Base-by-base conservation (phyloP, 2,888 invertebrate genomes). In the Drosophila bunnanda region DNA sequence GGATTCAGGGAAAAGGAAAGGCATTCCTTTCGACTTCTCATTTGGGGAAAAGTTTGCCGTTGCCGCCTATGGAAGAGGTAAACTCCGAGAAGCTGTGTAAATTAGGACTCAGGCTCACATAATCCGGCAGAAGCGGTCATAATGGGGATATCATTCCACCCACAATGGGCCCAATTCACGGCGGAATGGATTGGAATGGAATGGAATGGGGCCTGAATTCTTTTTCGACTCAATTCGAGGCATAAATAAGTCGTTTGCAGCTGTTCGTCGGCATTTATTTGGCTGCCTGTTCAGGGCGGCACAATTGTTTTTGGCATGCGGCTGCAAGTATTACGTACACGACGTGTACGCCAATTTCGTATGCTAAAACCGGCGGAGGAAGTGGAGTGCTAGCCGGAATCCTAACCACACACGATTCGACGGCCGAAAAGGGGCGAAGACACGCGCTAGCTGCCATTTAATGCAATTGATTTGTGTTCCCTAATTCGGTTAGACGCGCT, bases 231-330 rank as follows among this genome's bases (percentile, higher is more conserved):
- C 53, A 50, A 57, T 83, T 70, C 71, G 79, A 39, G 79, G 79
- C 81, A 80, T 83, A 81, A 89, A 83, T 83, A 77, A 83, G 87
- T 83, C 87, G 75, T 88, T 80, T 73, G 79, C 79, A 81, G 84
- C 89, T 86, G 87, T 77, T 78, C 75, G 62, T 62, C 64, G 73
- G 79, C 82, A 73, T 84, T 88, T 73, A 69, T 75, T 80, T 75
- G 83, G 75, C 78, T 60, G 82, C 72, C 76, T 82, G 82, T 79
- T 79, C 64, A 55, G 76, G 74, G 64, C 73, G 61, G 62, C 73
- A 64, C 79, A 82, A 82, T 80, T 78, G 77, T 67, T 74, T 76
- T 48, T 65, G 39, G 39, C 56, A 34, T 62, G 30, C 36, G 17
- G 41, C 56, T 41, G 56, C 41, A 44, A 34, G 57, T 60, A 60